phyloP scores from a whole-genome alignment of 1,140 invertebrate species.

The Mycetomoellerius zeteki region DNA sequence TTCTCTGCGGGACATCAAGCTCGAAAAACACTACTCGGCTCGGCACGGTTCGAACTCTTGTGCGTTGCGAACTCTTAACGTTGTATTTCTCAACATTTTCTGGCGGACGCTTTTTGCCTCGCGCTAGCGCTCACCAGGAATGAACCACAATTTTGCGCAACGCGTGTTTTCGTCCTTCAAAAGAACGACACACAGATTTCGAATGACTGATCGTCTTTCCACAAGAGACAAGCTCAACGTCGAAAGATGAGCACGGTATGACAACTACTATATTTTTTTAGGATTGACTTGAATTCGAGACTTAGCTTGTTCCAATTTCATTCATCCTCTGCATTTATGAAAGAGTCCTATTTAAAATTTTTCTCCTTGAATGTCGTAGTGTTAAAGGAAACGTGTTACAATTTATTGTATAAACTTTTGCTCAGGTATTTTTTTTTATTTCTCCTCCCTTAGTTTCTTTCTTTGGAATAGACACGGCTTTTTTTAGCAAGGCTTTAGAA shows the following conservation, averaged over 20 bases:
- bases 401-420: background rate
- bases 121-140: background rate
- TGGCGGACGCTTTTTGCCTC: background rate
- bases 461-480: background rate
- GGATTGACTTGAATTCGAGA: background rate
- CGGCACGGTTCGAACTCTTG: background rate
- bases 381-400: background rate
- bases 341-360: background rate
- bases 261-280: background rate
- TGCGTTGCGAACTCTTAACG: background rate
- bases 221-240: background rate
- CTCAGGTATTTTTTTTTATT: background rate
- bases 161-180: background rate
- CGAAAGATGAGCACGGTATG: background rate
- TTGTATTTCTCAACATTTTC: conserved; percentile 33
- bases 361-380: background rate
- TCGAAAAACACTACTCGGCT: background rate
- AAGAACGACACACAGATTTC: background rate
- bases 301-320: background rate
- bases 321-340: background rate
- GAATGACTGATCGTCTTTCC: background rate
- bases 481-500: background rate
- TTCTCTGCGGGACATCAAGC: conserved; percentile 18
- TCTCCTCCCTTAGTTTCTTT: background rate
- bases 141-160: conserved; percentile 10